Evolutionary conservation across 2,113 vertebrate genomes (phyloP), one percentile per base, ranked within the genome.

Genomic region (Pitta sordida): DNA sequence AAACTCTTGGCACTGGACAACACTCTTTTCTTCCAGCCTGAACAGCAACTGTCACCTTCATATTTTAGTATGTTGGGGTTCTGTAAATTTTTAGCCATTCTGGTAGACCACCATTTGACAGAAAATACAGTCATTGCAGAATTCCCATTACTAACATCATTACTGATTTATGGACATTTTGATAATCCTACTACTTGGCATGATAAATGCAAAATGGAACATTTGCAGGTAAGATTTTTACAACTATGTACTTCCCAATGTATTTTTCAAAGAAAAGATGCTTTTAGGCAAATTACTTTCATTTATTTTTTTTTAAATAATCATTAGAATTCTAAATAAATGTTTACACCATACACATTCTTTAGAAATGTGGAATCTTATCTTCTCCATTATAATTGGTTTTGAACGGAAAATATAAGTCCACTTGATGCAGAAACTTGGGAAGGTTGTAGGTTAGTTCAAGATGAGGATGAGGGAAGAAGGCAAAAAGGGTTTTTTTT

Each of bases 31-130:
- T 64, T 88, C 51, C 14, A 55, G 69, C 74, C 55, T 90, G 85
- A 86, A 74, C 15, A 2, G 79, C 60, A 55, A 67, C 64, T 74
- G 26, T 20, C 2, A 34, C 58, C 68, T 48, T 78, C 53, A 46
- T 68, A 91, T 91, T 96, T 92, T 44, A 92, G 77, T 92, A 96
- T 92, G 92, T 95, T 86, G 64, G 93, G 84, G 78, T 51, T 95
- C 88, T 94, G 73, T 49, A 96, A 85, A 94, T 78, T 94, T 97
- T 95, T 92, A 93, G 85, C 92, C 94, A 43, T 90, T 87, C 64
- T 52, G 24, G 55, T 52, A 96, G 92, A 92, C 70, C 95, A 52
- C 75, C 68, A 93, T 94, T 94, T 88, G 83, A 94, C 55, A 92
- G 84, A 94, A 95, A 95, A 86, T 65, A 91, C 48, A 94, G 46